Conservation (phyloP, 2,113 vertebrate genomes). For the Nothocercus nigrocapillus region DNA sequence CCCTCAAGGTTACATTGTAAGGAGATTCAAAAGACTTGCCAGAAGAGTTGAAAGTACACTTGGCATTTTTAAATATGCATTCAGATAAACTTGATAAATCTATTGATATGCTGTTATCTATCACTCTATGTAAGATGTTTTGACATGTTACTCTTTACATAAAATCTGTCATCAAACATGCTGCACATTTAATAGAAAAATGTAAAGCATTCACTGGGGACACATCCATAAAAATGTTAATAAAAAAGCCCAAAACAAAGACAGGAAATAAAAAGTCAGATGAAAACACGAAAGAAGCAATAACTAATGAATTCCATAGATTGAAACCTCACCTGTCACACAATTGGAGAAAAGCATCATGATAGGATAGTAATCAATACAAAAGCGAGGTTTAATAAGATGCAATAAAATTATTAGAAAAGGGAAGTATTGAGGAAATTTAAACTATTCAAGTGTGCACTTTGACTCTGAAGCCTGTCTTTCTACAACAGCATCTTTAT, state of each 20-base stretch:
- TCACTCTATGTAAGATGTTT: background rate
- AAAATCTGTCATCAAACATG: background rate
- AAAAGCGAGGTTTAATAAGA: background rate
- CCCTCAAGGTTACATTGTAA: conserved; percentile 50
- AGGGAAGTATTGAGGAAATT: background rate
- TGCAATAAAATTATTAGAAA: background rate
- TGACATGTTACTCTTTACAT: background rate
- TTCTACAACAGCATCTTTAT: background rate
- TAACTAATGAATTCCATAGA: background rate
- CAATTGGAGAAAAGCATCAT: background rate
- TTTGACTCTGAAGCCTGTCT: background rate
- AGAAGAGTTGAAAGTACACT: conserved; percentile 31
- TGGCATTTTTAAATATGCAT: conserved; percentile 45
- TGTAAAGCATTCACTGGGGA: background rate
- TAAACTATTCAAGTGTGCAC: background rate
- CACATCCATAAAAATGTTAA: background rate
- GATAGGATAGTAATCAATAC: background rate
- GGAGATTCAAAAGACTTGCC: background rate
- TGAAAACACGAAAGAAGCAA: background rate
- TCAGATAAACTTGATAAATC: conserved; percentile 42
- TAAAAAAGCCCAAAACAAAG: background rate
- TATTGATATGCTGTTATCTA: conserved; percentile 10
- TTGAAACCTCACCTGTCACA: background rate
- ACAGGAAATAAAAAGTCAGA: background rate
- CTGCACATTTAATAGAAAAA: background rate